These are phyloP conservation scores for Leptoteleia sp. DNA, from an alignment of 1,140 invertebrate species.

Conservation along the genomic window DNA sequence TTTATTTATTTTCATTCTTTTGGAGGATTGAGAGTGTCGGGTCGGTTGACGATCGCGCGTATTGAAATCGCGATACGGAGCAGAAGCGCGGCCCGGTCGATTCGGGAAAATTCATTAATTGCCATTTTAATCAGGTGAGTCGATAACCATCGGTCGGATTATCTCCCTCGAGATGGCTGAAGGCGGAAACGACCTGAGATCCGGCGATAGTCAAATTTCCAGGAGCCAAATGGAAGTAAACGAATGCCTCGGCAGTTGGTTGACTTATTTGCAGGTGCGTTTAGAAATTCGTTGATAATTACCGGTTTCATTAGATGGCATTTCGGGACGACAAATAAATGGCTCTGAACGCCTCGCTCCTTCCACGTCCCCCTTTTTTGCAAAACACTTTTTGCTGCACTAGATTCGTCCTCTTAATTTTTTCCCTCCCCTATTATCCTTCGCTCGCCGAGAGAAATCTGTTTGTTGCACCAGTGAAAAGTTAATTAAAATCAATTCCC, in stretches of 20 bases:
- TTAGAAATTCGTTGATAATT: conserved; percentile 41
- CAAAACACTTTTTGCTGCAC: background rate
- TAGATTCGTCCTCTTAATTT: background rate
- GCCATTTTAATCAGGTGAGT: conserved; percentile 54
- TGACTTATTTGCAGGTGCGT: conserved; percentile 84
- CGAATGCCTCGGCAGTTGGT: conserved; percentile 85
- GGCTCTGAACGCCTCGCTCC: background rate
- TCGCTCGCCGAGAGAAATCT: background rate
- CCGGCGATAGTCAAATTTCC: conserved; percentile 75
- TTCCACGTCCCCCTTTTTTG: background rate
- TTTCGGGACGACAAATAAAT: background rate
- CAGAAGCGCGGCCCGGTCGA: no score
- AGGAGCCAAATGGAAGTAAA: conserved; percentile 82
- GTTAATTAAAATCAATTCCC: background rate
- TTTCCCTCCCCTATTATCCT: background rate
- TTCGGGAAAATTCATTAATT: conserved; percentile 4
- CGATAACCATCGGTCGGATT: conserved; percentile 35
- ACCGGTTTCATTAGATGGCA: conserved; percentile 14
- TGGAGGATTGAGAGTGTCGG: no score
- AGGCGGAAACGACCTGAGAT: conserved; percentile 74
- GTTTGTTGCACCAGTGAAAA: background rate
- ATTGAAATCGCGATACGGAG: no score
- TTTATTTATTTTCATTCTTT: no score
- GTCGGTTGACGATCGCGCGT: no score
- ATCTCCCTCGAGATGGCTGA: conserved; percentile 74